phyloP scores from a whole-genome alignment of 1,140 invertebrate species.

The Drosophila triauraria region DNA sequence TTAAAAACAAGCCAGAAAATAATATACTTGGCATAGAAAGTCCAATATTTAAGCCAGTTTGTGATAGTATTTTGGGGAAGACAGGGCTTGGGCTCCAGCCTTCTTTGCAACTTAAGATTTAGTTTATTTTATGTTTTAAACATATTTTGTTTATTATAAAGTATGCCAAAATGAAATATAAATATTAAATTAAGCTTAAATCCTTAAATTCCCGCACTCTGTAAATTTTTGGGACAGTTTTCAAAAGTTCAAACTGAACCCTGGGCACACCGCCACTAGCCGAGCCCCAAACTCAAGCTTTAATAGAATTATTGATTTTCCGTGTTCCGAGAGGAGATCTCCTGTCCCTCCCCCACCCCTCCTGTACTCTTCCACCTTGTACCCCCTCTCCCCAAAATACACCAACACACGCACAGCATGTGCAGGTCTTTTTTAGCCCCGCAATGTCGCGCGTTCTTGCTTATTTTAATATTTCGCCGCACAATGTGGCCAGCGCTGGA shows the following conservation, averaged over 20 bases:
- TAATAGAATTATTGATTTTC: conserved; percentile 82
- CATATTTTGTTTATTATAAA: too few species aligned
- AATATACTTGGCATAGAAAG: not conserved
- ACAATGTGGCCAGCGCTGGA: conserved; percentile 2
- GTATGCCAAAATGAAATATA: too few species aligned
- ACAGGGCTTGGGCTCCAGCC: not conserved
- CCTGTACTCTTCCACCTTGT: conserved; percentile 7
- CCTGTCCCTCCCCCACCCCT: conserved; percentile 15
- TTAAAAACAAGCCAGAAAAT: not conserved
- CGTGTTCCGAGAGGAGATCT: conserved; percentile 32
- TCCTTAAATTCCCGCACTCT: not conserved
- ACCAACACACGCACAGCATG: conserved; percentile 24
- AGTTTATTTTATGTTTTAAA: too few species aligned
- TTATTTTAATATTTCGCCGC: conserved; percentile 43
- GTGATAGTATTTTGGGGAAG: not conserved
- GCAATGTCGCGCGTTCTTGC: conserved; percentile 40
- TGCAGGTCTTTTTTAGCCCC: conserved; percentile 32
- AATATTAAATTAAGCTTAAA: too few species aligned
- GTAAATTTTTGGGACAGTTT: not conserved
- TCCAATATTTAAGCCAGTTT: not conserved
- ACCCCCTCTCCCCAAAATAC: not conserved
- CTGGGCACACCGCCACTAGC: not conserved
- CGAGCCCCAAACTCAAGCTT: conserved; percentile 52
- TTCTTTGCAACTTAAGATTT: too few species aligned
- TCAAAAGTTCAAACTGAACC: conserved; percentile 23